These are phyloP conservation scores for Microplitis deprimator DNA, from an alignment of 2,888 invertebrate species.

Conservation along the genomic window DNA sequence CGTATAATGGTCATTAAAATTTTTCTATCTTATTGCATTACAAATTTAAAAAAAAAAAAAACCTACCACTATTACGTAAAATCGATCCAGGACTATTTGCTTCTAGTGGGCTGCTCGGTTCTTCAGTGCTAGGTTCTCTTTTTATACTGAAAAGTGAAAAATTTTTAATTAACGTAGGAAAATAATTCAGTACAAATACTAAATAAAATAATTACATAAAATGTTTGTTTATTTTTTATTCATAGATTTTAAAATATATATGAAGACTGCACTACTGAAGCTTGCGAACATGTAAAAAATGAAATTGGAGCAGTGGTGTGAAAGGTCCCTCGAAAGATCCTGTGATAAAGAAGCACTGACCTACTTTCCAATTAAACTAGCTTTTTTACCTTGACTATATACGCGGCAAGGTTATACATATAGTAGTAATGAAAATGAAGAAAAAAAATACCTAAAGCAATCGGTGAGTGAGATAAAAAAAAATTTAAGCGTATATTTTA, in stretches of 20 bases:
- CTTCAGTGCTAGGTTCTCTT: constrained; percentile 67
- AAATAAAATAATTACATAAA: background rate
- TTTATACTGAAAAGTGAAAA: constrained; percentile 63
- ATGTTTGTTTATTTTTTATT: constrained; percentile 1
- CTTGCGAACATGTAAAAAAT: background rate
- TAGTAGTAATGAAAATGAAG: constrained; percentile 1
- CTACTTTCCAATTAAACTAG: constrained; percentile 15
- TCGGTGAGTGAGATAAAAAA: background rate
- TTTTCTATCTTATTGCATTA: background rate
- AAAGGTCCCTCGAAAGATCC: constrained; percentile 21
- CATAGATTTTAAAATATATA: constrained; percentile 1
- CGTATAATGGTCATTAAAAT: constrained; percentile 40
- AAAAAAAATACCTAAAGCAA: background rate
- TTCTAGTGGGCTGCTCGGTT: constrained; percentile 69
- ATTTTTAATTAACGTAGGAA: constrained; percentile 10
- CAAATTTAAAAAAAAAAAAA: constrained; percentile 36
- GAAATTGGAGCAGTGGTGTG: constrained; percentile 22
- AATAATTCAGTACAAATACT: constrained; percentile 3
- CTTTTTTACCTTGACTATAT: constrained; percentile 6
- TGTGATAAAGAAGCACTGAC: constrained; percentile 26
- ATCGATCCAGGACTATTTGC: constrained; percentile 69
- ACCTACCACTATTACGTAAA: constrained; percentile 70
- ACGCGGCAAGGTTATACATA: background rate
- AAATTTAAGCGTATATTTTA: constrained; percentile 18
- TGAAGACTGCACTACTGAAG: constrained; percentile 37